Conservation (phyloP, 2,113 vertebrate species). For the Daubentonia madagascariensis region DNA sequence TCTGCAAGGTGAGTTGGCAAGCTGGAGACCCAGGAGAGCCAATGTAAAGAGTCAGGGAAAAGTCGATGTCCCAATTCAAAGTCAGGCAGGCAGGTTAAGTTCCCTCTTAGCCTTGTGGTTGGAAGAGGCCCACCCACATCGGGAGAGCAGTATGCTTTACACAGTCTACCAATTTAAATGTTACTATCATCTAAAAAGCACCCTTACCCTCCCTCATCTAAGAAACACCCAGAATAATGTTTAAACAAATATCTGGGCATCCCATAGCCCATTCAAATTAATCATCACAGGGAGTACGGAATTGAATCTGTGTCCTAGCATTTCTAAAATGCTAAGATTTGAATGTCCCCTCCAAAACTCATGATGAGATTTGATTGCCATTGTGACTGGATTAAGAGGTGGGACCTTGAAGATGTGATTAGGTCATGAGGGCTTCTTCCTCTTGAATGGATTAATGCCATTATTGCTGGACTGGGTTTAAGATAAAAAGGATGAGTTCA, state of each 20-base stretch:
- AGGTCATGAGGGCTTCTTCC: neutral
- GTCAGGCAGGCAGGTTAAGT: neutral
- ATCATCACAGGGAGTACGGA: neutral
- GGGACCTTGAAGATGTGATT: neutral
- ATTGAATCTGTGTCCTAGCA: neutral
- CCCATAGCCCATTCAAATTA: neutral
- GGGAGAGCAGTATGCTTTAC: neutral
- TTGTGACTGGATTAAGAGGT: neutral
- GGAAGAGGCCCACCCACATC: neutral
- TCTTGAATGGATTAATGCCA: neutral
- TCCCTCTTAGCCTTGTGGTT: neutral
- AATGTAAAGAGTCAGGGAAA: neutral
- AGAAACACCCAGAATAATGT: neutral
- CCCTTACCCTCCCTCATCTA: neutral
- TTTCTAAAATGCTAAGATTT: neutral
- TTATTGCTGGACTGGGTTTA: neutral
- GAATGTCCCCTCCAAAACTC: neutral
- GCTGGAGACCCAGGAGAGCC: neutral
- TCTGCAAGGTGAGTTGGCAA: neutral
- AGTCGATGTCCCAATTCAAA: neutral
- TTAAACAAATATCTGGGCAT: neutral
- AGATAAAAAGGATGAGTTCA: neutral
- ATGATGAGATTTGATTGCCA: neutral
- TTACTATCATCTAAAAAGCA: neutral
- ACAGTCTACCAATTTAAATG: neutral